Conservation (phyloP, 2,113 vertebrate genomes). For the Steatornis caripensis region DNA sequence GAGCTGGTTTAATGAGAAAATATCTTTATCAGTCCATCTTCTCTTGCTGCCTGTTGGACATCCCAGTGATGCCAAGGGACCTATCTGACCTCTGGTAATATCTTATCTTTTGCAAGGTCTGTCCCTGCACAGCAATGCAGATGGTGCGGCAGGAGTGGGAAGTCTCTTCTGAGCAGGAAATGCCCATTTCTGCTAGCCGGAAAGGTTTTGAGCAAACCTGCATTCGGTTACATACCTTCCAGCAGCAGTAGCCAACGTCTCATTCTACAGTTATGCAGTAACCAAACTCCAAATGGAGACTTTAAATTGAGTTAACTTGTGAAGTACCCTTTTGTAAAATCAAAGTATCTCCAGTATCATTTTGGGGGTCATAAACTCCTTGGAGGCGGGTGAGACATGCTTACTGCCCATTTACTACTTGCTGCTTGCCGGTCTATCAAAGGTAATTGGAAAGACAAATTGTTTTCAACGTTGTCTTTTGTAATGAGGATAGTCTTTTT, state of each 20-base stretch:
- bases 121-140: neutral
- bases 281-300: neutral
- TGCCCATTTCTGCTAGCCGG: neutral
- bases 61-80: neutral
- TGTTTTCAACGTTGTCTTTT: neutral
- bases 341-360: neutral
- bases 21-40: neutral
- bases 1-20: neutral
- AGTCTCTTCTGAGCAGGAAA: neutral
- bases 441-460: neutral
- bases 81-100: neutral
- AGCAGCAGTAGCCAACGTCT: neutral
- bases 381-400: neutral
- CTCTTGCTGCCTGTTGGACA: accelerated
- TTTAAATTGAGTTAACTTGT: neutral
- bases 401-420: neutral
- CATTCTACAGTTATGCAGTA: neutral
- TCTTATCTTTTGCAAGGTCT: neutral
- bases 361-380: neutral
- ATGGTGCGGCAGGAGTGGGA: neutral
- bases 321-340: neutral
- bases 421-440: neutral
- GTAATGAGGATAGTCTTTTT: neutral
- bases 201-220: neutral
- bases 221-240: neutral